phyloP scores from a whole-genome alignment of 2,888 invertebrate genomes.

The Apocheima hispidaria region DNA sequence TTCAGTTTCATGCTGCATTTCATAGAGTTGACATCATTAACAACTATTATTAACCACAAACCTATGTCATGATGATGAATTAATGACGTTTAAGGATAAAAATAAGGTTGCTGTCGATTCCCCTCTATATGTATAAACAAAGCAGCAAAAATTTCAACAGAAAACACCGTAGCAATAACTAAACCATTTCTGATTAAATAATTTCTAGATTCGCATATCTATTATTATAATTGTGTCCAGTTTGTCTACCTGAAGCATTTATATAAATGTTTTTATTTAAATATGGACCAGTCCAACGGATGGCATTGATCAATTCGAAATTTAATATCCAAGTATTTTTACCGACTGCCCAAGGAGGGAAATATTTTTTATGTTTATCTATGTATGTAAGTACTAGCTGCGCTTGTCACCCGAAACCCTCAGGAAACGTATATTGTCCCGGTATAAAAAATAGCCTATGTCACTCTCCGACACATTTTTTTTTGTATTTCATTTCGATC shows the following conservation, averaged over 20 bases:
- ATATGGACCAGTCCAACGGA: too few relatives aligned
- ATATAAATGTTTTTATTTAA: neutral
- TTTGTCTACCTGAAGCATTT: too few relatives aligned
- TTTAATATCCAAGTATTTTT: too few relatives aligned
- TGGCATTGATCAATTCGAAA: neutral
- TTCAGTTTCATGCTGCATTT: constrained; percentile 2
- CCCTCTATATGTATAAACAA: constrained; percentile 18
- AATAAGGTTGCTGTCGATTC: constrained; percentile 10
- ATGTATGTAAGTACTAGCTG: too few relatives aligned
- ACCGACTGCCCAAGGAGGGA: too few relatives aligned
- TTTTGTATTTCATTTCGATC: too few relatives aligned
- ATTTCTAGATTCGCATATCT: neutral
- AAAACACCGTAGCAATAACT: constrained; percentile 32
- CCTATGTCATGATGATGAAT: constrained; percentile 8
- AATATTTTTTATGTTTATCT: too few relatives aligned
- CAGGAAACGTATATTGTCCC: too few relatives aligned
- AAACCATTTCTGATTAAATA: neutral
- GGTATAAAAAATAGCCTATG: too few relatives aligned
- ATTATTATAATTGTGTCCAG: neutral
- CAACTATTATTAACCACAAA: constrained; percentile 1
- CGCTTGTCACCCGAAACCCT: too few relatives aligned
- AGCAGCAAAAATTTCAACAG: constrained; percentile 8
- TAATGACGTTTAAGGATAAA: constrained; percentile 31
- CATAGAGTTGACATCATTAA: constrained; percentile 17
- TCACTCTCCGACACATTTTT: too few relatives aligned